Evolutionary conservation across 2,113 vertebrate species (phyloP).

Genomic region (Cephalophus harveyi): DNA sequence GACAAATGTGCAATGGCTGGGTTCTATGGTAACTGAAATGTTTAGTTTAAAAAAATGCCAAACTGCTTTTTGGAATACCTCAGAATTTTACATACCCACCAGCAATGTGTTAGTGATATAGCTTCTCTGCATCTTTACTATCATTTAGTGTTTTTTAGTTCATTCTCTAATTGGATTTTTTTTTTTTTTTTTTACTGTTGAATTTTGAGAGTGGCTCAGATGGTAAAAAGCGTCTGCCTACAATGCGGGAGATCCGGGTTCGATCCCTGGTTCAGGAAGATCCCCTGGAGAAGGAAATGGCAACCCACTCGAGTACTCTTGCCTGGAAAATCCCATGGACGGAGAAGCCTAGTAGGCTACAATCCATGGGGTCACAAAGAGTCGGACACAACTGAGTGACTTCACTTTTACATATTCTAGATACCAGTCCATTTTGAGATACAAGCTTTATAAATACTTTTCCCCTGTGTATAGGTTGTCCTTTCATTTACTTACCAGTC

Average conservation of each 20-base stretch:
- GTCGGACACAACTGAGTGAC: not conserved
- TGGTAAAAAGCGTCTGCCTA: not conserved
- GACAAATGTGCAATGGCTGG: not conserved
- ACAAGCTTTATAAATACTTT: not conserved
- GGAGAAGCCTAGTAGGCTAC: not conserved
- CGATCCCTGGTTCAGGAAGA: not conserved
- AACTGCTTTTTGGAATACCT: not conserved
- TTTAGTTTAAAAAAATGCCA: not conserved
- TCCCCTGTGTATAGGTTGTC: not conserved
- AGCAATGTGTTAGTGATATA: not conserved
- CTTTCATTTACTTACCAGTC: not conserved
- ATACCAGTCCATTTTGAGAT: not conserved
- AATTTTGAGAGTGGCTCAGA: not conserved
- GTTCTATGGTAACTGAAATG: not conserved
- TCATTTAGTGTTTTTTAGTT: not conserved
- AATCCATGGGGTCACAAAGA: not conserved
- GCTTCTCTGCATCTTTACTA: not conserved
- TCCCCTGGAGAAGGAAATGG: not conserved
- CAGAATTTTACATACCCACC: not conserved
- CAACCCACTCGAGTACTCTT: not conserved
- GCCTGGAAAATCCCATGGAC: not conserved
- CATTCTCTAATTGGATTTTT: not conserved
- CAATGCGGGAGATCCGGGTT: not conserved
- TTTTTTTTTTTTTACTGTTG: not conserved
- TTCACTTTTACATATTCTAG: not conserved